Evolutionary conservation across 2,888 invertebrate species (phyloP).

Genomic region (Philhelius pedissequus): DNA sequence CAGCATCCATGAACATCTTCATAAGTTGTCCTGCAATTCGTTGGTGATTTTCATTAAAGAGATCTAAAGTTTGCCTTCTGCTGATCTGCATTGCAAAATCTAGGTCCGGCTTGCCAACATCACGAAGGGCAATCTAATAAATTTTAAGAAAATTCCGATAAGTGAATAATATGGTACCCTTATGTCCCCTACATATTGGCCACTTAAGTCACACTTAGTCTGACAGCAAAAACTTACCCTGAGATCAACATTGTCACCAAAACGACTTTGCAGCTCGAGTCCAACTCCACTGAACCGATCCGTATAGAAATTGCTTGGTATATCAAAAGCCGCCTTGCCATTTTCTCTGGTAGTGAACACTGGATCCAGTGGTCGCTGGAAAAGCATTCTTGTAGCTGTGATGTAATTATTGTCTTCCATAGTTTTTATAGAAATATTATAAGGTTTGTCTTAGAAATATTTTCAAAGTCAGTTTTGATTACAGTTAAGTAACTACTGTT

Average conservation of each 20-base stretch:
- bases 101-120: conserved; percentile 74
- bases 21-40: conserved; percentile 86
- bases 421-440: not conserved
- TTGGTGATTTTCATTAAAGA: conserved; percentile 86
- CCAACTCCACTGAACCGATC: conserved; percentile 66
- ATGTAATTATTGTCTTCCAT: conserved; percentile 22
- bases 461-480: not conserved
- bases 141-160: no score
- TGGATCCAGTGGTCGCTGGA: conserved; percentile 71
- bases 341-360: conserved; percentile 69
- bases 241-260: conserved; percentile 68
- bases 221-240: conserved; percentile 57
- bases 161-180: no score
- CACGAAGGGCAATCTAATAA: conserved; percentile 73
- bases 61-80: conserved; percentile 81
- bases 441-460: not conserved
- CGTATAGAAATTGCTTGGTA: conserved; percentile 69
- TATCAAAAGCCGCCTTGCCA: conserved; percentile 69
- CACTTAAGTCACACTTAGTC: no score
- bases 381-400: conserved; percentile 67
- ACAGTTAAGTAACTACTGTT: not conserved
- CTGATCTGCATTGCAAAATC: conserved; percentile 72
- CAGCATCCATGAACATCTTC: conserved; percentile 83
- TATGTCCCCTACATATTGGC: no score
- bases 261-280: conserved; percentile 67